Conservation (phyloP, 2,113 vertebrate species). For the Nothobranchius furzeri region DNA sequence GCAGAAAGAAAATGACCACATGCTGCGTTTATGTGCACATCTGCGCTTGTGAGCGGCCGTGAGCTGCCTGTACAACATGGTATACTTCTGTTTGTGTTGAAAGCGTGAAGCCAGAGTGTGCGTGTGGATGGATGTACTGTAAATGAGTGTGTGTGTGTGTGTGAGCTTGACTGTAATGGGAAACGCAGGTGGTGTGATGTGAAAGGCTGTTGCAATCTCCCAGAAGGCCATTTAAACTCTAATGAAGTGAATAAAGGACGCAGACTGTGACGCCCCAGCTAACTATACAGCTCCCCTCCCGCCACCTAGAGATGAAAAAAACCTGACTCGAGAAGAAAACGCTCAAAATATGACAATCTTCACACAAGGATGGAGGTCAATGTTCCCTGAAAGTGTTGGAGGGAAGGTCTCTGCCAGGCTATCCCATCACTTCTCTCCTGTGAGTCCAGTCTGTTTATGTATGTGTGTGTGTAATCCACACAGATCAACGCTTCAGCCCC, state of each 20-base stretch:
- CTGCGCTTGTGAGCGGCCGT: constrained; percentile 55
- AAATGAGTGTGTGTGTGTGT: constrained; percentile 38
- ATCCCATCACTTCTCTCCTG: constrained; percentile 47
- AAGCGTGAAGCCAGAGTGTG: constrained; percentile 37
- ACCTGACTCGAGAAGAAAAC: constrained; percentile 35
- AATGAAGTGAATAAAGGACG: constrained; percentile 81
- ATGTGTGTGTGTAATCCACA: constrained; percentile 19
- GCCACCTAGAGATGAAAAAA: constrained; percentile 31
- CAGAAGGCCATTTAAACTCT: constrained; percentile 73
- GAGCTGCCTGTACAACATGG: constrained; percentile 45
- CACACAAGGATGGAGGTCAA: constrained; percentile 53
- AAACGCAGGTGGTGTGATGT: constrained; percentile 79
- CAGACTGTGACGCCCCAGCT: constrained; percentile 77
- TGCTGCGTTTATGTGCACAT: constrained; percentile 61
- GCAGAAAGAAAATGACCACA: constrained; percentile 55
- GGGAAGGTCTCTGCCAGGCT: constrained; percentile 45
- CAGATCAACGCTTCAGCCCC: constrained; percentile 51
- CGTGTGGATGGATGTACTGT: constrained; percentile 47
- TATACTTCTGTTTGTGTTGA: constrained; percentile 48
- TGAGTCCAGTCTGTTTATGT: constrained; percentile 48
- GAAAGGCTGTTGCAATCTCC: constrained; percentile 74
- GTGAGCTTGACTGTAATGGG: constrained; percentile 66
- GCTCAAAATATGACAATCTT: constrained; percentile 47
- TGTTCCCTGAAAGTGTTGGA: constrained; percentile 47
- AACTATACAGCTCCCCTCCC: constrained; percentile 14